These are phyloP conservation scores for Sminthurinus signatus DNA, from an alignment of 1,140 invertebrate species.

Conservation along the genomic window DNA sequence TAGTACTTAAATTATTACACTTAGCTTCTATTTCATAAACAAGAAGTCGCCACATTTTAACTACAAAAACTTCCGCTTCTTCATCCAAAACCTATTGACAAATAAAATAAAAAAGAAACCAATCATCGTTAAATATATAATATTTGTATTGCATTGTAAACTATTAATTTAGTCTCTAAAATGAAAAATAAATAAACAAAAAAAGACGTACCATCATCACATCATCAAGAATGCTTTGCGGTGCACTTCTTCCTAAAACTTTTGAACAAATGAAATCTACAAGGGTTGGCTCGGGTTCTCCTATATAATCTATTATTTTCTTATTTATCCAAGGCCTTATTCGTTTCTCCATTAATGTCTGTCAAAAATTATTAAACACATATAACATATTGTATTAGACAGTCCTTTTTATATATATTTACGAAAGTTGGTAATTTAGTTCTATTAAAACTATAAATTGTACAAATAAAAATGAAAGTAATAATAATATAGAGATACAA, in stretches of 20 bases:
- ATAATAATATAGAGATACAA: too few species aligned
- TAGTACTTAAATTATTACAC: constrained; percentile 62
- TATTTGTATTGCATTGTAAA: not conserved
- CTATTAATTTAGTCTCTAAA: constrained; percentile 2
- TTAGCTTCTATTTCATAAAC: constrained; percentile 99
- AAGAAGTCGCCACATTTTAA: constrained; percentile 98
- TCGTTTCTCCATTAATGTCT: constrained; percentile 87
- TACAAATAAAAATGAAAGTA: too few species aligned
- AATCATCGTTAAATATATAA: constrained; percentile 15
- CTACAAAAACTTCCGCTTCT: constrained; percentile 98
- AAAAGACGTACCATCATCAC: constrained; percentile 82
- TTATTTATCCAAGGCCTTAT: constrained; percentile 99
- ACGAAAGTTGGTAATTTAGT: too few species aligned
- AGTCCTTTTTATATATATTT: too few species aligned
- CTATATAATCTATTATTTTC: constrained; percentile 99
- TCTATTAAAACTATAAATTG: too few species aligned
- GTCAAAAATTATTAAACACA: too few species aligned
- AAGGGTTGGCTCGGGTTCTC: constrained; percentile 95
- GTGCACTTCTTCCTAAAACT: constrained; percentile 83
- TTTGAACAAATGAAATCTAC: constrained; percentile 99
- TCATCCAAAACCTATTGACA: constrained; percentile 97
- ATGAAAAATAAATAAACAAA: not conserved
- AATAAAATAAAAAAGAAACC: constrained; percentile 47
- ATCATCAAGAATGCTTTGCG: constrained; percentile 92
- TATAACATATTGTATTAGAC: too few species aligned